Evolutionary conservation across 2,113 vertebrate genomes (phyloP).

Genomic region (Pomatorhinus ruficollis): DNA sequence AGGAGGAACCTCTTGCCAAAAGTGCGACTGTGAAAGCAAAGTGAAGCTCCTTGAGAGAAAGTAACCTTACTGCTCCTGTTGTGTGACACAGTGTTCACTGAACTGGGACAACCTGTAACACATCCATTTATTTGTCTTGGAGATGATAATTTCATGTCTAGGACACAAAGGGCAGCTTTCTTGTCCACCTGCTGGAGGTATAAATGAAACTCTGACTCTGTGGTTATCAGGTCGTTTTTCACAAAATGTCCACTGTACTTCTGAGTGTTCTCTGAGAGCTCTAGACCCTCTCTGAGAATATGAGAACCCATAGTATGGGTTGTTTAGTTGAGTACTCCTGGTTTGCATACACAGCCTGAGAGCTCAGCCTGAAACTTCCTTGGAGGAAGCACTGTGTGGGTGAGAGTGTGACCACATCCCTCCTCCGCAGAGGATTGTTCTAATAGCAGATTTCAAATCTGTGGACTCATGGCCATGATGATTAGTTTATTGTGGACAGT

Average conservation of each 20-base stretch:
- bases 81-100: neutral
- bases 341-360: neutral
- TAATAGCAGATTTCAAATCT: neutral
- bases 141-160: neutral
- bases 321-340: neutral
- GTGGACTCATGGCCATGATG: neutral
- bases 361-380: neutral
- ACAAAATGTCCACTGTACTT: neutral
- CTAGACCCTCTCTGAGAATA: neutral
- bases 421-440: neutral
- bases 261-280: neutral
- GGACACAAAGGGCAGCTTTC: neutral
- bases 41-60: neutral
- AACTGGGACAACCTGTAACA: neutral
- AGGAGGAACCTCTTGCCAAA: neutral
- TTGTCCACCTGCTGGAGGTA: neutral
- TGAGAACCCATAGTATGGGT: neutral
- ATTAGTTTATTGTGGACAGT: neutral
- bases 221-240: neutral
- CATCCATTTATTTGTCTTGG: neutral
- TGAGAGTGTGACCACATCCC: neutral
- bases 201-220: neutral
- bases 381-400: neutral
- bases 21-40: neutral
- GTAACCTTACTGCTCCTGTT: neutral